These are phyloP conservation scores for Hirtodrosophila cameraria DNA, from an alignment of 2,888 invertebrate genomes.

Conservation along the genomic window DNA sequence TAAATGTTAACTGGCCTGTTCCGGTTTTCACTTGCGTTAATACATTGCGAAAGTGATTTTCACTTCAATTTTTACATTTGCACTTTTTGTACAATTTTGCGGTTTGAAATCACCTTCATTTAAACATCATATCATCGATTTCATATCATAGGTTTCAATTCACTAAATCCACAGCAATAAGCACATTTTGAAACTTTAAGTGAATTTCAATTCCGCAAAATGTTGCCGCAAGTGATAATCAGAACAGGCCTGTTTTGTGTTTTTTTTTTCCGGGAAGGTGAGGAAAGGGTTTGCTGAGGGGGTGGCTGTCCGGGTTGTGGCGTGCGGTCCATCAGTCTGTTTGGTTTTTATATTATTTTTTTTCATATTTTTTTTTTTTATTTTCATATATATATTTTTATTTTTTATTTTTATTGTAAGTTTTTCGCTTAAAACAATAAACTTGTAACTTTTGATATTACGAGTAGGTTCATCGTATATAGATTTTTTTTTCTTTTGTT, in stretches of 20 bases:
- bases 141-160: no score
- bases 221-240: no score
- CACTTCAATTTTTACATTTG: no score
- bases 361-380: conserved; percentile 26
- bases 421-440: conserved; percentile 59
- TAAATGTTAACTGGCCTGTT: no score
- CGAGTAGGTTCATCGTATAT: conserved; percentile 38
- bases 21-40: no score
- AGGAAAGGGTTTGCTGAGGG: neutral
- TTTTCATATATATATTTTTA: conserved; percentile 12
- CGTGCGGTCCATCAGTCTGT: conserved; percentile 76
- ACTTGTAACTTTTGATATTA: conserved; percentile 57
- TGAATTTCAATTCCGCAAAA: no score
- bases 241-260: neutral
- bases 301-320: conserved; percentile 57
- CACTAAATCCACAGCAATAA: no score
- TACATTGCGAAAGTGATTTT: no score
- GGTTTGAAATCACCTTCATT: no score
- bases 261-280: neutral
- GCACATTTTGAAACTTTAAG: no score
- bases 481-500: conserved; percentile 24
- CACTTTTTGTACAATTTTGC: no score
- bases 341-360: conserved; percentile 57
- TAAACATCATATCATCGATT: no score
- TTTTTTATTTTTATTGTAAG: conserved; percentile 24